Conservation (phyloP, 2,113 vertebrate genomes). For the Pavo muticus region DNA sequence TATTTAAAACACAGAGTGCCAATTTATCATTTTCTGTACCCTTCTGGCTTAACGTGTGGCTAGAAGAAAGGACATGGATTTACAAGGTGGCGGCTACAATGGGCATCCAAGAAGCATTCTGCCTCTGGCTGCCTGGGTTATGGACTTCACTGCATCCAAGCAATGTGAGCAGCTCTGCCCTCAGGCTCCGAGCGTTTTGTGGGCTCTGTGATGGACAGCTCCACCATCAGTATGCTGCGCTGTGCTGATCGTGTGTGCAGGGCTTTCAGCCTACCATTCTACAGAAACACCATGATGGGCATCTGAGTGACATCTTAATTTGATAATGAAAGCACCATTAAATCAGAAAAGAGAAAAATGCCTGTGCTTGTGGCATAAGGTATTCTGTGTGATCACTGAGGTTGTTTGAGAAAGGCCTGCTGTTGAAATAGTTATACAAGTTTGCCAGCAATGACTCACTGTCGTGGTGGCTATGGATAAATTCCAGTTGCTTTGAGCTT, state of each 20-base stretch:
- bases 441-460: constrained; percentile 54
- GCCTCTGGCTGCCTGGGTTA: constrained; percentile 68
- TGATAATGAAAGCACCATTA: constrained; percentile 61
- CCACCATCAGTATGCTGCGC: not conserved
- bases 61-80: constrained; percentile 47
- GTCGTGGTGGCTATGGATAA: not conserved
- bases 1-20: constrained; percentile 11
- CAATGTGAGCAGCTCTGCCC: constrained; percentile 68
- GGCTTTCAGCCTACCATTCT: constrained; percentile 63
- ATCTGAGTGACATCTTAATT: constrained; percentile 77
- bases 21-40: constrained; percentile 26
- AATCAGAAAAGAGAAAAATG: constrained; percentile 33
- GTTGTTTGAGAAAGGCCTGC: constrained; percentile 45
- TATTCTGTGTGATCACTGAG: constrained; percentile 45
- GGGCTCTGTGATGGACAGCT: constrained; percentile 67
- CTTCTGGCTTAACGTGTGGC: not conserved
- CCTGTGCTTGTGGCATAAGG: constrained; percentile 40
- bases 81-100: constrained; percentile 44
- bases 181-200: constrained; percentile 29
- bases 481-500: constrained; percentile 44
- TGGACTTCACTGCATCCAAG: constrained; percentile 58
- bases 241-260: constrained; percentile 22
- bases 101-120: constrained; percentile 33
- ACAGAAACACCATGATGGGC: constrained; percentile 51
- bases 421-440: constrained; percentile 28